Evolutionary conservation across 2,113 vertebrate species (phyloP).

Genomic region (Sterrhoptilus dennistouni): DNA sequence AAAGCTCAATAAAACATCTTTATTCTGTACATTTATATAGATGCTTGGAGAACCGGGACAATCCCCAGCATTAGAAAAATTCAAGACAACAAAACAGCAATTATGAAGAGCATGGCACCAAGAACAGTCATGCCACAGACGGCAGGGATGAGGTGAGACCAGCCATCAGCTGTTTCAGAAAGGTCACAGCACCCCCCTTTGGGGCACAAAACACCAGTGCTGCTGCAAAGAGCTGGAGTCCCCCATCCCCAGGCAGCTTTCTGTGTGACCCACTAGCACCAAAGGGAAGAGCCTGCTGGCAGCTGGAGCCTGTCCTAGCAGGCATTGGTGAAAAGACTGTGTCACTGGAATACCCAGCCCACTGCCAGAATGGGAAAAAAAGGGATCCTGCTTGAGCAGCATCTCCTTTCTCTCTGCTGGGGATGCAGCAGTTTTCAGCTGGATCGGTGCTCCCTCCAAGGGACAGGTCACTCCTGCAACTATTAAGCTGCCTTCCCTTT

Average conservation of each 20-base stretch:
- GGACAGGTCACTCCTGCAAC: not conserved
- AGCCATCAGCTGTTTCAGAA: not conserved
- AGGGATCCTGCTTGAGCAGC: not conserved
- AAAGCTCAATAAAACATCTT: conserved; percentile 77
- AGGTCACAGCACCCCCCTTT: not conserved
- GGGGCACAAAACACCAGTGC: conserved; percentile 10
- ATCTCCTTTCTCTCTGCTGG: not conserved
- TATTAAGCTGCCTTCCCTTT: not conserved
- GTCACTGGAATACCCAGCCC: not conserved
- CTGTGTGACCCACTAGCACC: conserved; percentile 4
- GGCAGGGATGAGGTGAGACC: conserved; percentile 31
- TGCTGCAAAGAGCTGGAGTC: conserved; percentile 22
- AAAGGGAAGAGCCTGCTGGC: not conserved
- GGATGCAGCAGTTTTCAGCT: not conserved
- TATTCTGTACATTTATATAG: conserved; percentile 81
- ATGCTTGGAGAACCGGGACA: conserved; percentile 51
- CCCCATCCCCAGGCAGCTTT: not conserved
- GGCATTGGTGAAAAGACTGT: not conserved
- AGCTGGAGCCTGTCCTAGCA: not conserved
- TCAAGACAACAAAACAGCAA: conserved; percentile 68
- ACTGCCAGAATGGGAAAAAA: not conserved
- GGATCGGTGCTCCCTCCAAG: not conserved
- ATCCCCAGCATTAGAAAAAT: conserved; percentile 69
- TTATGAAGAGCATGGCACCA: conserved; percentile 65
- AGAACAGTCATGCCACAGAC: conserved; percentile 59